Evolutionary conservation across 2,113 vertebrate genomes (phyloP).

Genomic region (Perognathus longimembris): DNA sequence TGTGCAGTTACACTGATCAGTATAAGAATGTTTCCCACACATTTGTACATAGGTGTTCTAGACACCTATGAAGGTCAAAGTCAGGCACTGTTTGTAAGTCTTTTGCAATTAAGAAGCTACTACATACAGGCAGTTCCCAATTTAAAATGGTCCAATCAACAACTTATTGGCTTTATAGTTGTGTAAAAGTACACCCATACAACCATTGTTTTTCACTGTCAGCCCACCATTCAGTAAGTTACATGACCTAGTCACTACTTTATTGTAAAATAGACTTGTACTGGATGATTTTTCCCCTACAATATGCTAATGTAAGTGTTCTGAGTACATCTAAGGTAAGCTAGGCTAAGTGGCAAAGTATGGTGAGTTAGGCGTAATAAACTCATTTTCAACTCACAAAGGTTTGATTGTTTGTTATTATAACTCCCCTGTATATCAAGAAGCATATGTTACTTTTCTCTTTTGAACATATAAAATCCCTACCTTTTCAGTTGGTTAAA

Average conservation of each 20-base stretch:
- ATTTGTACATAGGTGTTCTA: background rate
- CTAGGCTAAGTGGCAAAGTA: background rate
- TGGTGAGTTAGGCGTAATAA: background rate
- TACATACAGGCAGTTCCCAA: background rate
- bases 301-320: background rate
- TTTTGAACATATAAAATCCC: constrained; percentile 26
- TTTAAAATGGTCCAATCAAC: background rate
- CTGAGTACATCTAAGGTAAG: background rate
- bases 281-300: background rate
- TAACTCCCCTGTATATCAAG: background rate
- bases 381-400: background rate
- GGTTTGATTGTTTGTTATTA: background rate
- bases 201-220: background rate
- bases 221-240: background rate
- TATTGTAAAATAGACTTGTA: background rate
- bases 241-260: background rate
- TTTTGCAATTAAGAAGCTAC: background rate
- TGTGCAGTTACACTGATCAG: background rate
- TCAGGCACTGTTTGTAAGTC: background rate
- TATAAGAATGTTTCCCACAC: background rate
- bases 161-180: background rate
- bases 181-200: background rate
- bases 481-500: background rate
- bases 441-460: background rate
- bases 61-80: background rate